A percentile compares a stretch with the other conserved stretches of the same genome.
Conservation (phyloP, 2,888 invertebrate species). For the Agrotis puta region DNA sequence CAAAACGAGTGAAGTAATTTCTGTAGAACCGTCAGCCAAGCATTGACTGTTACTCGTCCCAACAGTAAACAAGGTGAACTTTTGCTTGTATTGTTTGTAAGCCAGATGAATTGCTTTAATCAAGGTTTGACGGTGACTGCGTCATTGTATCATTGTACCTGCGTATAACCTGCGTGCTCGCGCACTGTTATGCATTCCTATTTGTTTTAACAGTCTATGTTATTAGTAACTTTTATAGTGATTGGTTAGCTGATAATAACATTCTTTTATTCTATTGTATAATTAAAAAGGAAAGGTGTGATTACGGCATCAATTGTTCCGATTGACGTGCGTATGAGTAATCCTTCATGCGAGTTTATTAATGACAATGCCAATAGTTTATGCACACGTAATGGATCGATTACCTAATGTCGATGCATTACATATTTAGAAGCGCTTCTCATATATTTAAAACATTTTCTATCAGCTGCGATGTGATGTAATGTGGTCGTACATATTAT, state of each 20-base stretch:
- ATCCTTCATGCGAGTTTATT: constrained; percentile 45
- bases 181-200: constrained; percentile 23
- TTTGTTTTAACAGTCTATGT: constrained; percentile 34
- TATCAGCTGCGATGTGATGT: constrained; percentile 21
- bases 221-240: constrained; percentile 31
- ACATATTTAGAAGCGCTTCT: constrained; percentile 17
- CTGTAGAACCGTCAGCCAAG: constrained; percentile 23
- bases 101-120: constrained; percentile 20
- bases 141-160: constrained; percentile 20
- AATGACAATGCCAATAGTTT: constrained; percentile 51
- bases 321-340: constrained; percentile 59
- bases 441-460: constrained; percentile 40
- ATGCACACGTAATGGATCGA: constrained; percentile 47
- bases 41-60: constrained; percentile 44
- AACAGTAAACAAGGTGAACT: constrained; percentile 48
- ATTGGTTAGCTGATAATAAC: constrained; percentile 42
- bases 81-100: constrained; percentile 23
- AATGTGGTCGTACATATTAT: constrained; percentile 6
- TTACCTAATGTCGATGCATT: constrained; percentile 40
- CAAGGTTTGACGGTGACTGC: constrained; percentile 18
- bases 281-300: constrained; percentile 58
- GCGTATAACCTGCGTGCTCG: constrained; percentile 13
- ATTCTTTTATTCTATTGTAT: constrained; percentile 54
- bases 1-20: constrained; percentile 46
- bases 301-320: constrained; percentile 62